A percentile compares a stretch with the other conserved stretches of the same genome.
phyloP scores from a whole-genome alignment of 2,888 invertebrate species.

The Lasioglossum lativentre region DNA sequence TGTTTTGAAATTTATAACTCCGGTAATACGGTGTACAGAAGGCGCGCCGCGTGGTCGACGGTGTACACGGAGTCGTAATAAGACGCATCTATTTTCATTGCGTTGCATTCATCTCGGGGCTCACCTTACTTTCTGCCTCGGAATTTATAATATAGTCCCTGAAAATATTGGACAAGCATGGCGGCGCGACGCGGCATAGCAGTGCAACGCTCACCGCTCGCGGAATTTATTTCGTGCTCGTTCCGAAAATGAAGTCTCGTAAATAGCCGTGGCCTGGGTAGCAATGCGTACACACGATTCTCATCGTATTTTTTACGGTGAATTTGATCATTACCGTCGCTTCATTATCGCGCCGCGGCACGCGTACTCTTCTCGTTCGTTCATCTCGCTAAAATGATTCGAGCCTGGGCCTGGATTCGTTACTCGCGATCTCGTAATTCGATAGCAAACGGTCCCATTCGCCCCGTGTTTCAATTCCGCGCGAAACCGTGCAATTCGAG shows the following conservation, averaged over 20 bases:
- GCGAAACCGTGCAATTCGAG: not conserved
- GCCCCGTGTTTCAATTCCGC: not conserved
- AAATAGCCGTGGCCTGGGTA: not conserved
- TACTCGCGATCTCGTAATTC: not conserved
- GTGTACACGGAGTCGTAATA: slow-evolving; percentile 11
- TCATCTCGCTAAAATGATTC: not conserved
- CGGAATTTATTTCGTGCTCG: slow-evolving; percentile 5
- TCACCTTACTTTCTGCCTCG: slow-evolving; percentile 7
- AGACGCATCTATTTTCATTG: slow-evolving; percentile 36
- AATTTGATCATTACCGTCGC: not conserved
- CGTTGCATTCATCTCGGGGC: slow-evolving; percentile 23
- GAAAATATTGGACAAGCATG: slow-evolving; percentile 14
- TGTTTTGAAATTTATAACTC: slow-evolving; percentile 40
- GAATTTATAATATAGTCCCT: slow-evolving; percentile 19
- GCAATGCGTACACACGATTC: not conserved
- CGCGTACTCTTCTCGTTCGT: not conserved
- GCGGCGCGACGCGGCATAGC: not conserved
- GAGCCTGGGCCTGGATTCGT: not conserved
- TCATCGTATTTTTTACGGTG: not conserved
- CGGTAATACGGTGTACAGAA: slow-evolving; percentile 5
- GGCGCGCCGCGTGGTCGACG: not conserved
- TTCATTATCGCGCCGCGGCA: not conserved
- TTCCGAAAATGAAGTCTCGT: not conserved
- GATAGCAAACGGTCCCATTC: not conserved
- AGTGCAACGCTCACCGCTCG: not conserved